Conservation (phyloP, 2,797 vertebrate species). For the Sparidentex hasta region DNA sequence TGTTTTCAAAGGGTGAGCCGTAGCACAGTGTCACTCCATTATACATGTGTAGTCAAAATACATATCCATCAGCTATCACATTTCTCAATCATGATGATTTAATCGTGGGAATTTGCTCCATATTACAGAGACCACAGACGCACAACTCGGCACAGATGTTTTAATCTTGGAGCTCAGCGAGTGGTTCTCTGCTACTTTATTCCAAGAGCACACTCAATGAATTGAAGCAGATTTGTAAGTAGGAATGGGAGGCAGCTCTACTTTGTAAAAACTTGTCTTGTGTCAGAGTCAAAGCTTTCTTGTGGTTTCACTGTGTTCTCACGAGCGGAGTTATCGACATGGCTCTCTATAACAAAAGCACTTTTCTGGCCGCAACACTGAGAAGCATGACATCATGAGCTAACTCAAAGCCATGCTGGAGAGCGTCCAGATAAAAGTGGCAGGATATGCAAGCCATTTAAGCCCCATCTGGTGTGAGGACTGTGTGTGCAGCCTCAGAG, state of each 20-base stretch:
- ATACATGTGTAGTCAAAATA: conserved; percentile 17
- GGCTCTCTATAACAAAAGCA: conserved; percentile 32
- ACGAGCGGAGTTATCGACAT: conserved; percentile 37
- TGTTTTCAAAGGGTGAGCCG: neutral
- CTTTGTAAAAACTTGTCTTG: conserved; percentile 53
- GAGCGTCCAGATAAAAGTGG: conserved; percentile 71
- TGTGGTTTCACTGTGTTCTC: conserved; percentile 58
- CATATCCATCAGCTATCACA: conserved; percentile 51
- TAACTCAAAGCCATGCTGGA: conserved; percentile 62
- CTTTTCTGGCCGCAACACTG: conserved; percentile 51
- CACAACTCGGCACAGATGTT: conserved; percentile 63
- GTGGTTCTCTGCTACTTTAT: conserved; percentile 35
- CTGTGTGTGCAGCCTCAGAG: conserved; percentile 49
- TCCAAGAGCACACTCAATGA: conserved; percentile 52
- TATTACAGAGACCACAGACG: conserved; percentile 49
- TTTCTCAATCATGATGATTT: conserved; percentile 63
- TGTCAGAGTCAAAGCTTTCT: conserved; percentile 47
- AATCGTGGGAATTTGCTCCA: conserved; percentile 55
- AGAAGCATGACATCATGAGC: conserved; percentile 62
- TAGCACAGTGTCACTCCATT: neutral
- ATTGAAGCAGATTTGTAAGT: conserved; percentile 68
- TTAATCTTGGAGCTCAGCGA: conserved; percentile 22
- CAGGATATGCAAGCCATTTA: conserved; percentile 67
- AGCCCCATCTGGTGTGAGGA: conserved; percentile 68
- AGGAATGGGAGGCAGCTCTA: conserved; percentile 49